These are phyloP conservation scores for Pyralis farinalis DNA, from an alignment of 2,888 invertebrate species.

Conservation along the genomic window DNA sequence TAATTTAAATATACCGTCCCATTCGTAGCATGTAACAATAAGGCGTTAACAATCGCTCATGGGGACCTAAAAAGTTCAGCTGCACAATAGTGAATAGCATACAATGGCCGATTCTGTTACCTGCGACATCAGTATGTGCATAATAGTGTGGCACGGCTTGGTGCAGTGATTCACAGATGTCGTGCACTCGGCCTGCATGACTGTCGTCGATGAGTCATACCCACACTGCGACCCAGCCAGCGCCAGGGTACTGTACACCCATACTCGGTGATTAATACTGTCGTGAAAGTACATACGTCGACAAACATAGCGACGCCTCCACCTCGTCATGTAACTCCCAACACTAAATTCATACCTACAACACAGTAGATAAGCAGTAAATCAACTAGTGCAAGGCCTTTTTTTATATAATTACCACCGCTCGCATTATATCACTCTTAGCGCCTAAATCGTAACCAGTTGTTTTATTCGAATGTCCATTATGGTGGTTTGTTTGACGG, in stretches of 20 bases:
- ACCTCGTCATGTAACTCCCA: constrained; percentile 26
- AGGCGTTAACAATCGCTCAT: constrained; percentile 67
- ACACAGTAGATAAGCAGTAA: too few species aligned
- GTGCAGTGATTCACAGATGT: constrained; percentile 45
- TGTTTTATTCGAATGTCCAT: too few species aligned
- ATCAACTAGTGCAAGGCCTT: too few species aligned
- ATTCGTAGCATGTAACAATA: constrained; percentile 56
- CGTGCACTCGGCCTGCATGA: constrained; percentile 45
- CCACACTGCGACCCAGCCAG: constrained; percentile 18
- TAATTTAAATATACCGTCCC: constrained; percentile 54
- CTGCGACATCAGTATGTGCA: constrained; percentile 74
- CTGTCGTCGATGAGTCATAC: constrained; percentile 37
- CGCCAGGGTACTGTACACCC: constrained; percentile 44
- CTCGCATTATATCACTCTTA: too few species aligned
- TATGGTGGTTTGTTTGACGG: too few species aligned
- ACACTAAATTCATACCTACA: not conserved
- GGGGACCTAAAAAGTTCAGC: constrained; percentile 66
- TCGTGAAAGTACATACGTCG: constrained; percentile 35
- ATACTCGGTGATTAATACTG: constrained; percentile 51
- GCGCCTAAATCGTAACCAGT: too few species aligned
- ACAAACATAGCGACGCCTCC: constrained; percentile 30
- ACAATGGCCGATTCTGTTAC: constrained; percentile 73
- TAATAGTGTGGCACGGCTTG: constrained; percentile 52
- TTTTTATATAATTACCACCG: too few species aligned
- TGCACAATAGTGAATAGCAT: constrained; percentile 72